These are phyloP conservation scores for Caenorhabditis imperialis DNA, from an alignment of 2,888 invertebrate genomes.

Conservation along the genomic window DNA sequence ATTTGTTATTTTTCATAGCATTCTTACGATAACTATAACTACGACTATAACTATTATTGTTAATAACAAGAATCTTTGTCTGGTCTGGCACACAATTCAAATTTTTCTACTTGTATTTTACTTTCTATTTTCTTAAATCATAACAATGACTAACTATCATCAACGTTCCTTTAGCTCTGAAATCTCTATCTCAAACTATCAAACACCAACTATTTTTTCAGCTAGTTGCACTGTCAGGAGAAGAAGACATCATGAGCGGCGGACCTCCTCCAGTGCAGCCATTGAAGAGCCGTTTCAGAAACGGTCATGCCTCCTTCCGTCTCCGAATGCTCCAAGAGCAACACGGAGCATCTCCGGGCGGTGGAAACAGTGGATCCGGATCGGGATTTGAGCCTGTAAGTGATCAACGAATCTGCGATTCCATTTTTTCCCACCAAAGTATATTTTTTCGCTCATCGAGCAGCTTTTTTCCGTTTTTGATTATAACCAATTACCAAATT, in stretches of 20 bases:
- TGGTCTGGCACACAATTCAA: too few relatives aligned
- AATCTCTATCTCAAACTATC: too few relatives aligned
- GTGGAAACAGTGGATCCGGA: conserved; percentile 23
- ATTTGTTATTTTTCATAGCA: too few relatives aligned
- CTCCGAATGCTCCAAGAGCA: conserved; percentile 76
- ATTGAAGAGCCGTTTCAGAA: conserved; percentile 64
- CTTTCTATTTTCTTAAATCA: too few relatives aligned
- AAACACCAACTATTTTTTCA: conserved; percentile 36
- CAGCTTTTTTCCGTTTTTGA: conserved; percentile 12
- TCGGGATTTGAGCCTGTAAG: conserved; percentile 63
- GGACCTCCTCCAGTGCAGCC: conserved; percentile 59
- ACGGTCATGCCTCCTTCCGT: conserved; percentile 72
- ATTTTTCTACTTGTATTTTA: too few relatives aligned
- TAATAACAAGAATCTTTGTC: too few relatives aligned
- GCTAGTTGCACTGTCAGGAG: conserved; percentile 66
- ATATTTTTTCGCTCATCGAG: neutral
- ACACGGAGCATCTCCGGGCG: conserved; percentile 45
- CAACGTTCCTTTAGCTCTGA: too few relatives aligned
- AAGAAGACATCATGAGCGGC: conserved; percentile 65
- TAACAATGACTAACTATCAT: too few relatives aligned
- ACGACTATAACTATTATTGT: too few relatives aligned
- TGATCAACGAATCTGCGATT: neutral
- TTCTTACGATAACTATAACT: too few relatives aligned
- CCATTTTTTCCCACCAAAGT: neutral
- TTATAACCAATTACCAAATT: conserved; percentile 10